Evolutionary conservation across 2,797 vertebrate species (phyloP), one percentile per base, ranked within the genome.

Genomic region (Eulemur mongoz): DNA sequence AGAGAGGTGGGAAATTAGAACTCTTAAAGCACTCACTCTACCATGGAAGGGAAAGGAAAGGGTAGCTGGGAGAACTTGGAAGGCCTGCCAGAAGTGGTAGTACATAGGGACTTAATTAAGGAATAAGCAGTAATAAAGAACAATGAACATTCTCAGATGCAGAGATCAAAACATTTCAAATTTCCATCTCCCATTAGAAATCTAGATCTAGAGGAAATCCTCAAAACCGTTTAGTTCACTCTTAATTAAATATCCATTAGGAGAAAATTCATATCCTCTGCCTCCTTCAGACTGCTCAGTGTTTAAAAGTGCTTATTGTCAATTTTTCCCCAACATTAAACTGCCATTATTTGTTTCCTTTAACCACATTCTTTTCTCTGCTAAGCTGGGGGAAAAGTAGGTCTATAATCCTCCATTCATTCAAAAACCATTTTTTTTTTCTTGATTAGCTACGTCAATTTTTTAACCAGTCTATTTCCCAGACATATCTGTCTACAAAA

Each of bases 241-340:
- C 50, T 57, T 94, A 93, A 91, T 94, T 95, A 88, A 95, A 83
- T 78, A 69, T 81, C 38, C 73, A 43, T 94, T 95, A 94, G 45
- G 59, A 91, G 45, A 96, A 94, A 91, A 94, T 40, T 43, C 63
- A 61, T 86, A 89, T 67, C 30, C 45, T 95, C 32, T 92, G 57
- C 32, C 40, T 94, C 30, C 35, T 15, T 65, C 57, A 72, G 30
- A 54, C 40, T 57, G 17, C 54, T 67, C 32, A 43, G 6, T 57
- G 11, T 65, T 73, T 65, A 18, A 18, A 11, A 75, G 45, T 65
- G 12, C 14, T 84, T 32, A 92, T 79, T 95, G 73, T 95, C 61
- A 93, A 35, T 61, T 89, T 95, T 88, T 12, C n/a, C 63, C 76
- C 81, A 78, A 75, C 23, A 95, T 87, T 80, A 96, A 94, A 50